A percentile compares a stretch with the other conserved stretches of the same genome.
Evolutionary conservation across 2,797 vertebrate genomes (phyloP).

Genomic region (Halcyon smyrnensis): DNA sequence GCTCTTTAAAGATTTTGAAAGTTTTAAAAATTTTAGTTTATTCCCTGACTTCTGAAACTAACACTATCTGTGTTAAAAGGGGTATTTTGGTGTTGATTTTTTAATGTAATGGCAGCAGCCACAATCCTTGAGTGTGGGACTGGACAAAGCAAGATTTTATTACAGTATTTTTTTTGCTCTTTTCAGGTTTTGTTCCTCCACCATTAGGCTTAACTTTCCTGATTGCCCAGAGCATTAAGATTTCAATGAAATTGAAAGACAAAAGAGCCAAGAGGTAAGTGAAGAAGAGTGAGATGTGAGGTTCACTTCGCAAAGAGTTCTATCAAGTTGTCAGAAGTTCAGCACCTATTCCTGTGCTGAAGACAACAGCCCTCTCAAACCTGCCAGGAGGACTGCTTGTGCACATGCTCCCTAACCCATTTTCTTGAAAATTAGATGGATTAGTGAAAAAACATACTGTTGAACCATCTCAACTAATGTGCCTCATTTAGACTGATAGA

Average conservation of each 20-base stretch:
- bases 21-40: background rate
- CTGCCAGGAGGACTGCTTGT: background rate
- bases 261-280: background rate
- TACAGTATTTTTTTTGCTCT: background rate
- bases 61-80: background rate
- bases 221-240: background rate
- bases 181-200: background rate
- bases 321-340: background rate
- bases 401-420: background rate
- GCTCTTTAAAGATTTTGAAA: background rate
- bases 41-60: background rate
- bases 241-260: background rate
- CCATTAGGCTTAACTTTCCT: background rate
- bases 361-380: background rate
- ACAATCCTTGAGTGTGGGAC: background rate
- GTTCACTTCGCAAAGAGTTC: background rate
- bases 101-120: background rate
- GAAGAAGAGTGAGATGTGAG: background rate
- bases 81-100: background rate
- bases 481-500: background rate
- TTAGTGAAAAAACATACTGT: background rate
- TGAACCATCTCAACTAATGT: background rate
- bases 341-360: background rate
- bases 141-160: background rate
- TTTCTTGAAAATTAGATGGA: background rate